Evolutionary conservation across 1,140 invertebrate genomes (phyloP), one percentile per base, ranked within the genome.

Genomic region (Acromyrmex heyeri): DNA sequence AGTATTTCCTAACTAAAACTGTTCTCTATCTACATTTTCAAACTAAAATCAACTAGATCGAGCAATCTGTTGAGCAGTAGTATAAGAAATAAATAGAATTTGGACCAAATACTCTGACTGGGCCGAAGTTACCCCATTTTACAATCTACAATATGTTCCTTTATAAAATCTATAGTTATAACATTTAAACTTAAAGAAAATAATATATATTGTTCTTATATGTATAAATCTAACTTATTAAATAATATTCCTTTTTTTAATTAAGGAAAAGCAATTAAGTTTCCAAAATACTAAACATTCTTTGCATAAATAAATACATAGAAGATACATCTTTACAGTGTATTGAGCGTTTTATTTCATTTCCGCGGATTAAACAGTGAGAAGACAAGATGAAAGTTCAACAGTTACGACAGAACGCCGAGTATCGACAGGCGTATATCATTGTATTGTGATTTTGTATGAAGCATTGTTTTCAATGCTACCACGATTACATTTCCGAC

Each of bases 361-460:
- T 21, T n/a, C 18, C 53, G 38, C 27, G 14, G 24, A 50, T 70
- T 55, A 21, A 69, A 21, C 18, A 70, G 1, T 8, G 69, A 62
- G 72, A 82, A 61, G 67, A 16, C 24, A 55, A 83, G 69, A 34
- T 48, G 38, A 48, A 38, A 72, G 53, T 34, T 59, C 55, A 48
- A 72, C 18, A 24, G 64, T 70, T 81, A 44, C 48, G 34, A 70
- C 69, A 81, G 7, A 57, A 34, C 24, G 3, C 30, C 48, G 12
- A 24, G 24, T 73, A 73, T 83, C 38, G 79, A 61, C 55, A 83
- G 18, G 21, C 38, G 12, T 82, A 50, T 83, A 75, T 83, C 79
- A 73, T 59, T 44, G 53, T 21, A 75, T 75, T 61, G 69, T 48
- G 53, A 82, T 72, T 83, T 83, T 27, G 48, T 7, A 30, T 78